Evolutionary conservation across 2,113 vertebrate genomes (phyloP).

Genomic region (Telmatochromis sp.): DNA sequence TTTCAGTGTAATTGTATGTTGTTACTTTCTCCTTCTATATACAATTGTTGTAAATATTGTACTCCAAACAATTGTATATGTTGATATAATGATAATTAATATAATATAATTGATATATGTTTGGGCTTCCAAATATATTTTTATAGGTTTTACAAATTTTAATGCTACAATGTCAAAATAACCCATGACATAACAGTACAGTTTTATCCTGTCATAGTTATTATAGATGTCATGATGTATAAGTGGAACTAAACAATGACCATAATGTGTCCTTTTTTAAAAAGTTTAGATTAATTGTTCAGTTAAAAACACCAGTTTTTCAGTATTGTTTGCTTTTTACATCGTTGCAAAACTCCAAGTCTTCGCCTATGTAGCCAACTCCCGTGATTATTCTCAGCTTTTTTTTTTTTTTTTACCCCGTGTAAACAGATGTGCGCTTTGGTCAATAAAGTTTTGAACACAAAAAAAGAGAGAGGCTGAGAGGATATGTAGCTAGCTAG

Average conservation of each 20-base stretch:
- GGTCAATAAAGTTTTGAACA: slow-evolving; percentile 41
- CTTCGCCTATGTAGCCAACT: background rate
- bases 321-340: background rate
- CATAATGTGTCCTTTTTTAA: background rate
- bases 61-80: background rate
- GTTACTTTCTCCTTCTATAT: background rate
- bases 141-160: background rate
- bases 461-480: background rate
- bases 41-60: background rate
- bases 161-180: background rate
- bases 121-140: background rate
- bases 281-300: background rate
- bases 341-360: background rate
- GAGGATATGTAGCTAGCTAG: background rate
- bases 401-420: background rate
- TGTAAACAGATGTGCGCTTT: background rate
- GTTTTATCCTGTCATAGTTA: background rate
- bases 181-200: background rate
- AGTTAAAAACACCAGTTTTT: background rate
- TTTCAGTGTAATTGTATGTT: background rate
- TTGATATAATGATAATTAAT: too few relatives aligned
- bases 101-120: background rate
- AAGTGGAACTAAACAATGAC: background rate
- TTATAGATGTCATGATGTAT: background rate
- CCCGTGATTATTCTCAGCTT: background rate